A percentile compares a stretch with the other conserved stretches of the same genome.
phyloP scores from a whole-genome alignment of 2,797 vertebrate species.

The Odontamblyopus rebecca region DNA sequence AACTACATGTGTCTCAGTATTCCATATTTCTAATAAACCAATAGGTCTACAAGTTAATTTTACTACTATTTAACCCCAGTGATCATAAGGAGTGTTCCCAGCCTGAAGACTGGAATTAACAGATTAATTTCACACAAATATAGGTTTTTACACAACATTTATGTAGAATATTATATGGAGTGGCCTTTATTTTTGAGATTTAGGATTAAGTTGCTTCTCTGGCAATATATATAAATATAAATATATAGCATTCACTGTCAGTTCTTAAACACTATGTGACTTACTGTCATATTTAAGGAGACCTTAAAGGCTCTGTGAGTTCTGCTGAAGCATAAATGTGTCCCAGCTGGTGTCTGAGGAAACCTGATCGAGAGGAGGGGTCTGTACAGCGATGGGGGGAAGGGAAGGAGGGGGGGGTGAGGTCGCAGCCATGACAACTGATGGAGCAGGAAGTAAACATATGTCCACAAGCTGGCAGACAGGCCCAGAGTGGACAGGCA shows the following conservation, averaged over 20 bases:
- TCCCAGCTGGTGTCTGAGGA: conserved; percentile 74
- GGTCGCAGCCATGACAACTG: conserved; percentile 68
- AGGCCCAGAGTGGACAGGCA: conserved; percentile 51
- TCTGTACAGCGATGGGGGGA: conserved; percentile 11
- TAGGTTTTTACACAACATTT: background rate
- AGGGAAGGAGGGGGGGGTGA: no score
- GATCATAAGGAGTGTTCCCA: no score
- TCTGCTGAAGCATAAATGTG: conserved; percentile 65
- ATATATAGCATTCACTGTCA: background rate
- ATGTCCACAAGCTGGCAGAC: conserved; percentile 76
- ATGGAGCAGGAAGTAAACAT: conserved; percentile 76
- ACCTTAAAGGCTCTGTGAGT: conserved; percentile 23
- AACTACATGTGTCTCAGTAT: background rate
- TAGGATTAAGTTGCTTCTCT: background rate
- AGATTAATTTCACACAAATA: no score
- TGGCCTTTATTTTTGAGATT: background rate
- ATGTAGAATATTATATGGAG: background rate
- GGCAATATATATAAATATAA: background rate
- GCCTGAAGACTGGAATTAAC: no score
- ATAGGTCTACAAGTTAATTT: background rate
- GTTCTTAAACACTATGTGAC: background rate
- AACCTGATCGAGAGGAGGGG: conserved; percentile 54
- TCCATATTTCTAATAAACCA: background rate
- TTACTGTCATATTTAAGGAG: background rate
- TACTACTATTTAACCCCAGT: no score